Percentiles rank a stretch among this genome's conserved stretches.
Conservation (phyloP, 2,888 invertebrate genomes). For the Melanchra persicariae region DNA sequence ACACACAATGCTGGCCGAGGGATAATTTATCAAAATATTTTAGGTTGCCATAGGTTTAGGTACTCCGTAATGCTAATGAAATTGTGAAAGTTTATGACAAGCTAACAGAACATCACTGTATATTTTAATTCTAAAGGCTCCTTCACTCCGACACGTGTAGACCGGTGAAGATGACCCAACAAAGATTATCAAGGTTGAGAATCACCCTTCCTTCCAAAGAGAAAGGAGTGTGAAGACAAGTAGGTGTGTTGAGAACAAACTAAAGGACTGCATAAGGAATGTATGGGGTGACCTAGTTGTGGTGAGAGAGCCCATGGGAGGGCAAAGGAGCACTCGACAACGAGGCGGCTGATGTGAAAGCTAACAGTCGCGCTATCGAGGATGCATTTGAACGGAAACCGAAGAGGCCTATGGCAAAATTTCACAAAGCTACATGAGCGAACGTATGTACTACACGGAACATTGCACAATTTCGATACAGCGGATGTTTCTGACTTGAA, state of each 20-base stretch:
- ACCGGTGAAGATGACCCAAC: not conserved
- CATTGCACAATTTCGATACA: constrained; percentile 33
- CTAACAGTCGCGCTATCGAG: constrained; percentile 60
- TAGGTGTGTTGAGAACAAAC: constrained; percentile 41
- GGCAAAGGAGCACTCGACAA: constrained; percentile 54
- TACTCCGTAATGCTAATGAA: constrained; percentile 9
- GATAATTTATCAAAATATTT: constrained; percentile 44
- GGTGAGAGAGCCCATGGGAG: constrained; percentile 61
- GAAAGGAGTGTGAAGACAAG: constrained; percentile 34
- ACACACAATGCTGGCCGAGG: constrained; percentile 22
- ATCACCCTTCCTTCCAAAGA: constrained; percentile 17
- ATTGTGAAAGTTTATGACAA: constrained; percentile 22
- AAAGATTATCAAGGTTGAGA: constrained; percentile 33
- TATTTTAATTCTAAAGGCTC: constrained; percentile 6
- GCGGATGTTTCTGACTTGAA: constrained; percentile 35
- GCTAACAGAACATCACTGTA: not conserved
- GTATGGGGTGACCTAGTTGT: constrained; percentile 64
- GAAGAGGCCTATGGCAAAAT: constrained; percentile 28
- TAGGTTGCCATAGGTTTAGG: not conserved
- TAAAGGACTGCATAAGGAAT: constrained; percentile 62
- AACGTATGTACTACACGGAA: constrained; percentile 38
- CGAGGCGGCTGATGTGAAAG: constrained; percentile 56
- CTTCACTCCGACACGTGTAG: constrained; percentile 10
- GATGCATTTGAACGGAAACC: constrained; percentile 63
- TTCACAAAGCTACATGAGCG: constrained; percentile 29